Evolutionary conservation across 2,888 invertebrate species (phyloP).

Genomic region (Archaeoteleia sp.): DNA sequence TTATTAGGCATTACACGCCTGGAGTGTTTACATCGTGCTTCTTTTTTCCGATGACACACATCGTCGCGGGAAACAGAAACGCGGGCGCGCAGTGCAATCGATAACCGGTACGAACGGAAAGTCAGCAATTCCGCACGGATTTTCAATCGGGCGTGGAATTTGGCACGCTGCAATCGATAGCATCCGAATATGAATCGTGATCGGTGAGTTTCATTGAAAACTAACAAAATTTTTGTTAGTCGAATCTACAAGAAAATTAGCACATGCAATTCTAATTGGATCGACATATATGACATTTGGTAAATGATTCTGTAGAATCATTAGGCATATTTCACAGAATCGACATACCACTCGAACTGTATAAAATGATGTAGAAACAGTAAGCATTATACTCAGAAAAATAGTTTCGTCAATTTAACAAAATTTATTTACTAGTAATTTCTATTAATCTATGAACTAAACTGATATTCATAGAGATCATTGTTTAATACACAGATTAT

Average conservation of each 20-base stretch:
- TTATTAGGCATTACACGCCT: conserved; percentile 27
- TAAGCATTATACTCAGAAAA: too few relatives aligned
- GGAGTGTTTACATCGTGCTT: conserved; percentile 22
- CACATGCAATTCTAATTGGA: too few relatives aligned
- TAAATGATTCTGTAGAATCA: too few relatives aligned
- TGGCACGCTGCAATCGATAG: conserved; percentile 1
- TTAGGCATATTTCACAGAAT: too few relatives aligned
- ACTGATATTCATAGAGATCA: too few relatives aligned
- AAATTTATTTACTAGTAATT: too few relatives aligned
- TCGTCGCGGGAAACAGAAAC: conserved; percentile 30
- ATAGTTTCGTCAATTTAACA: too few relatives aligned
- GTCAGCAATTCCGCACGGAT: conserved; percentile 13
- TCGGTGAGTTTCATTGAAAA: background rate
- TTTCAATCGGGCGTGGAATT: conserved; percentile 6
- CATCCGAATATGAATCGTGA: background rate
- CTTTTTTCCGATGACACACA: conserved; percentile 30
- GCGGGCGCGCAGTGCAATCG: conserved; percentile 29
- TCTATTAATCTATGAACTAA: too few relatives aligned
- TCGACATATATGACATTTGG: too few relatives aligned
- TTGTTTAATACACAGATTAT: too few relatives aligned
- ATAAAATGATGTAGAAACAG: too few relatives aligned
- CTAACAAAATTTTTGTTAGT: background rate
- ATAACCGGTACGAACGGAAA: conserved; percentile 26
- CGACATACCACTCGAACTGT: too few relatives aligned
- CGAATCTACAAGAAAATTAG: background rate